Evolutionary conservation across 2,888 invertebrate genomes (phyloP).

Genomic region (Chymomyza procnemis): DNA sequence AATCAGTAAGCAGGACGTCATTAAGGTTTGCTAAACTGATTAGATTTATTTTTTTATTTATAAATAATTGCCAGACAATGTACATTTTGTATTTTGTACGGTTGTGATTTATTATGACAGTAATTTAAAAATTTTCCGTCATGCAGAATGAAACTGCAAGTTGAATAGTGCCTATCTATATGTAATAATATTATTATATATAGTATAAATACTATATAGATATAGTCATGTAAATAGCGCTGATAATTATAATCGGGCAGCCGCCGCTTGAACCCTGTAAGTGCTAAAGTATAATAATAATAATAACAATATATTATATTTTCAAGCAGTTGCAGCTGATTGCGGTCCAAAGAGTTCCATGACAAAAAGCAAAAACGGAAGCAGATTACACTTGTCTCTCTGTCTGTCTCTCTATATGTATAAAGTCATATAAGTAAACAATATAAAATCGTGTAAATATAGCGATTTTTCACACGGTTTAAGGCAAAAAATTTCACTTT

Average conservation of each 20-base stretch:
- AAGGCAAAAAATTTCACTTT: conserved; percentile 22
- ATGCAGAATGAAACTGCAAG: conserved; percentile 18
- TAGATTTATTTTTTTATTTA: neutral
- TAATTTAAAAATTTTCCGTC: conserved; percentile 48
- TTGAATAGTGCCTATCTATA: conserved; percentile 14
- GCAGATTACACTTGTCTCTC: neutral
- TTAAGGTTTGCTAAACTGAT: neutral
- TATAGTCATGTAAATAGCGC: conserved; percentile 37
- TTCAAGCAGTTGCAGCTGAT: conserved; percentile 41
- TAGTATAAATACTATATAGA: neutral
- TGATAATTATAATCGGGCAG: neutral
- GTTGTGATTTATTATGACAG: conserved; percentile 52
- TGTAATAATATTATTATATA: neutral
- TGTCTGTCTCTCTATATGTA: neutral
- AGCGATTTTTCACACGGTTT: conserved; percentile 34
- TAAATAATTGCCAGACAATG: neutral
- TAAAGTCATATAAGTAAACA: neutral
- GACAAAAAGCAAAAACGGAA: conserved; percentile 30
- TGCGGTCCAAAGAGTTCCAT: neutral
- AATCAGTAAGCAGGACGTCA: too few species aligned
- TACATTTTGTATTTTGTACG: conserved; percentile 16
- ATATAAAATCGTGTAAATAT: conserved; percentile 8
- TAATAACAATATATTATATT: conserved; percentile 19
- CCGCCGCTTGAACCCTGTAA: neutral
- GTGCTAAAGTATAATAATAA: neutral